A percentile compares a stretch with the other conserved stretches of the same genome.
phyloP scores from a whole-genome alignment of 1,140 invertebrate species.

The Coelopa frigida region DNA sequence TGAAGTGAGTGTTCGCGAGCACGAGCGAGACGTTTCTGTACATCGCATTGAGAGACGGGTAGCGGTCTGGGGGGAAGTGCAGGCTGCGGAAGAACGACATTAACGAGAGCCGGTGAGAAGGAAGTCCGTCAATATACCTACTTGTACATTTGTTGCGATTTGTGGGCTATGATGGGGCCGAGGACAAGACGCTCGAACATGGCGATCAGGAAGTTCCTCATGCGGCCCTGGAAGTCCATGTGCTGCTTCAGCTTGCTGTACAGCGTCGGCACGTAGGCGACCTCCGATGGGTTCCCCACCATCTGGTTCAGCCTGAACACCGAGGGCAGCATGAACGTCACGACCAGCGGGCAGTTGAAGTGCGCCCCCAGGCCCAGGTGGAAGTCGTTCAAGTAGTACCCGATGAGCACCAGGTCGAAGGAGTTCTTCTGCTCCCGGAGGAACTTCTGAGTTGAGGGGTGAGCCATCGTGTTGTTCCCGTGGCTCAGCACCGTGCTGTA shows the following conservation, averaged over 20 bases:
- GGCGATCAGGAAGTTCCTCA: constrained; percentile 4
- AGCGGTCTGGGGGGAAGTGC: constrained; percentile 14
- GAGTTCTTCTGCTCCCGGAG: background rate
- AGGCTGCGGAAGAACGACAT: no score
- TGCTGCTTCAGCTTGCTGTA: constrained; percentile 8
- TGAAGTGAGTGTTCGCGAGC: constrained; percentile 27
- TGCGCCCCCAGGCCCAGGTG: constrained; percentile 18
- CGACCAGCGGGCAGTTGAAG: constrained; percentile 16
- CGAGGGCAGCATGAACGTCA: constrained; percentile 12
- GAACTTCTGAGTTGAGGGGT: constrained; percentile 6
- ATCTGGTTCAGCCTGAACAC: constrained; percentile 7
- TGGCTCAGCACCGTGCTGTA: background rate
- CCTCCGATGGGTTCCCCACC: constrained; percentile 15
- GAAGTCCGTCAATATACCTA: no score
- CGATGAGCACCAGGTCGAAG: constrained; percentile 19
- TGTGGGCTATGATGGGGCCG: background rate
- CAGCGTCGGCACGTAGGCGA: constrained; percentile 14
- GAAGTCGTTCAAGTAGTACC: constrained; percentile 18
- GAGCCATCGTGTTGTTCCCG: background rate
- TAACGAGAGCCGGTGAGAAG: no score
- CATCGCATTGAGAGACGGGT: constrained; percentile 16
- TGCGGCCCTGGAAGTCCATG: constrained; percentile 7
- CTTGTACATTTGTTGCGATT: background rate
- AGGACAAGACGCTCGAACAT: constrained; percentile 2
- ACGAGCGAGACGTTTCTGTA: constrained; percentile 27